Evolutionary conservation across 2,113 vertebrate species (phyloP), one percentile per base, ranked within the genome.

Genomic region (Phoenicopterus ruber): DNA sequence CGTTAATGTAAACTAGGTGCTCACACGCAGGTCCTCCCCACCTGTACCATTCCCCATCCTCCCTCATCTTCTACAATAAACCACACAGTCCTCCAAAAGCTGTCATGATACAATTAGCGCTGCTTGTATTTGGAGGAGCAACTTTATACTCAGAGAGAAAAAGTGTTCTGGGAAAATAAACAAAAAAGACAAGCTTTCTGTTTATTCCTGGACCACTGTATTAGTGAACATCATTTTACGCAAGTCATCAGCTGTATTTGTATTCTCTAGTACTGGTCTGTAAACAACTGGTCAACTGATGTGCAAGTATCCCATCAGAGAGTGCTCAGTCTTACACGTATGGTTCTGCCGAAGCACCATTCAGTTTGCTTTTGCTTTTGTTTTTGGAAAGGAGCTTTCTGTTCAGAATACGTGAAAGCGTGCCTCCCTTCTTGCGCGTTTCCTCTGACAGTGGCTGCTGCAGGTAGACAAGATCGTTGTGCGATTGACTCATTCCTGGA

Each of bases 401-500:
- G 98, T 97, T 98, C 50, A 99, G 98, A 86, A 99, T 98, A 28
- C 98, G 98, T 63, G 98, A 98, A 28, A 99, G 98, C 0, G 98
- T 99, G 72, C 97, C 98, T 3, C 98, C 98, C 69, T 98, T 98
- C 97, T 98, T 99, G 92, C 97, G 98, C 4, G 98, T 73, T 69
- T 99, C 98, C 89, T 98, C 98, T 0, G 97, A 54, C 31, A 97
- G 69, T 0, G 98, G 98, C 85, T 98, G 99, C 97, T 99, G 98
- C 93, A 99, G 97, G 98, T 99, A 99, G 72, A 99, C 98, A 62
- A 99, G 98, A 97, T 99, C 99, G 1, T 99, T 99, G 97, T 99
- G 99, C 0, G 99, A 99, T 94, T 99, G 99, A 98, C 99, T 99
- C 99, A 99, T 99, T 28, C 99, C 98, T 1, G 99, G 99, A 44